Percentiles rank a stretch among this genome's conserved stretches.
These are phyloP conservation scores for Cassiopea andromeda DNA, from an alignment of 30 jellyfish, hydroid and myxozoan genomes.

Conservation along the genomic window DNA sequence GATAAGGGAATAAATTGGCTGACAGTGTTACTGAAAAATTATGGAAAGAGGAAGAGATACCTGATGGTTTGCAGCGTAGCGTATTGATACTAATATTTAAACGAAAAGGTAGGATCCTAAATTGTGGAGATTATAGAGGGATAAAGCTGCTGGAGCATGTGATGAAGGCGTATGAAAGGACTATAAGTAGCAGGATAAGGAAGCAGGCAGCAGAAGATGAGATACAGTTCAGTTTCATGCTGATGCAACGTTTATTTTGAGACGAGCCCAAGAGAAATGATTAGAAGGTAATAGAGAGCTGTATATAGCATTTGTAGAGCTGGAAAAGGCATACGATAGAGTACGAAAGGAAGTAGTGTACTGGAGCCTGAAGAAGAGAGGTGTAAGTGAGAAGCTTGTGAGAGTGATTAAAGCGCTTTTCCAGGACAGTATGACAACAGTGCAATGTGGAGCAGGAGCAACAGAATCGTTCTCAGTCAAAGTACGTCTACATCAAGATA, in stretches of 20 bases:
- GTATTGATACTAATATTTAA: slow-evolving; percentile 15
- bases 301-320: slow-evolving; percentile 25
- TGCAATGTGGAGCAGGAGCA: neutral
- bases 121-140: slow-evolving; percentile 41
- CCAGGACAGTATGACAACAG: slow-evolving; percentile 8
- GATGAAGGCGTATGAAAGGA: slow-evolving; percentile 13
- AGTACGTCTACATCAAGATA: slow-evolving; percentile 14
- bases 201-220: neutral
- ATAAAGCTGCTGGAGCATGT: slow-evolving; percentile 33
- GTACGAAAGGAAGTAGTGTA: slow-evolving; percentile 13
- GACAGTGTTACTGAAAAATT: neutral
- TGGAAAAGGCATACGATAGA: slow-evolving; percentile 49
- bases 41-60: slow-evolving; percentile 34
- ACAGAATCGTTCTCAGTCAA: neutral
- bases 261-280: slow-evolving; percentile 7
- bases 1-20: slow-evolving; percentile 5
- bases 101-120: slow-evolving; percentile 27
- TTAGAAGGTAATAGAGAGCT: slow-evolving; percentile 10
- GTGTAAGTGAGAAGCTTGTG: slow-evolving; percentile 11
- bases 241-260: slow-evolving; percentile 22
- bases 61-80: slow-evolving; percentile 38
- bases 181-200: slow-evolving; percentile 13
- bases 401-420: slow-evolving; percentile 12
- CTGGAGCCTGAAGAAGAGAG: slow-evolving; percentile 36
- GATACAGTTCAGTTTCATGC: neutral